Evolutionary conservation across 2,113 vertebrate species (phyloP).

Genomic region (Trogon surrucura): DNA sequence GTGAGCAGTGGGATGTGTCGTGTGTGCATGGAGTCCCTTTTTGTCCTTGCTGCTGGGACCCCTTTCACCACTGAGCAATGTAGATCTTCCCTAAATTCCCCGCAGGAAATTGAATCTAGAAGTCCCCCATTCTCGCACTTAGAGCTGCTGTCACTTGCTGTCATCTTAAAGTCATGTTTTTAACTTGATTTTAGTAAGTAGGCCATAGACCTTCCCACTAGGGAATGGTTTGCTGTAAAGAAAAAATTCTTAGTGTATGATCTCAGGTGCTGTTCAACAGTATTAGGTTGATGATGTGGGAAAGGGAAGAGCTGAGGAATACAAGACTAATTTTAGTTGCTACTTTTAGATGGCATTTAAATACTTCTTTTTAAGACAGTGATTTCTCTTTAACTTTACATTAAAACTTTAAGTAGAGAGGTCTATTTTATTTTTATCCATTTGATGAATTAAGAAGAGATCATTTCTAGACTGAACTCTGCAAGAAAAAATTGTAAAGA

Average conservation of each 20-base stretch:
- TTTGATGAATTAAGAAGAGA: neutral
- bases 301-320: neutral
- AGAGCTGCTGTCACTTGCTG: neutral
- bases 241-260: neutral
- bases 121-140: accelerated
- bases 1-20: neutral
- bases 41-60: neutral
- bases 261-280: neutral
- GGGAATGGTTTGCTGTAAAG: neutral
- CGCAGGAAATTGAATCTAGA: neutral
- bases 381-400: neutral
- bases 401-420: neutral
- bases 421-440: neutral
- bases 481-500: neutral
- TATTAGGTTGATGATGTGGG: neutral
- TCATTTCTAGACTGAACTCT: neutral
- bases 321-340: neutral
- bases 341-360: neutral
- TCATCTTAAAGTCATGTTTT: neutral
- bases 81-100: neutral
- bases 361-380: neutral
- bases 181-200: neutral
- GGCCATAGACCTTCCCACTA: neutral
- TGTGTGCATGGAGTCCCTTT: neutral
- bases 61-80: neutral